Evolutionary conservation across 2,113 vertebrate genomes (phyloP).

Genomic region (Ahaetulla prasina): DNA sequence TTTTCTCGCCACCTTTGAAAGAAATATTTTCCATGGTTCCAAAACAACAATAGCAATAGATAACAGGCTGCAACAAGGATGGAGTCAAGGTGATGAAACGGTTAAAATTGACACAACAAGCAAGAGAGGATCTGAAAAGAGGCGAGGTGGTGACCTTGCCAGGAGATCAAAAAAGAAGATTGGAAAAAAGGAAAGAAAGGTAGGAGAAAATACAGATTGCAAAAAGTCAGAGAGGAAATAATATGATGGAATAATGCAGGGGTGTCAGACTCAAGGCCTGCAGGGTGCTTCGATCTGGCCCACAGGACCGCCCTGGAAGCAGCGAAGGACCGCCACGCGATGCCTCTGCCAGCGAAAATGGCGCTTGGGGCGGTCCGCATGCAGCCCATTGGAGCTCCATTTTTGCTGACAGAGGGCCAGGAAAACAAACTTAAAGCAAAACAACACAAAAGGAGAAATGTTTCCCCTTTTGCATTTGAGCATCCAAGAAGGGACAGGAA

Average conservation of each 20-base stretch:
- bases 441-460: too few species aligned
- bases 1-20: constrained; percentile 32
- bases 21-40: not conserved
- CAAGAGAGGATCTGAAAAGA: not conserved
- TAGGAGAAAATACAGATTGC: not conserved
- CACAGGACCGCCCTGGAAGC: too few species aligned
- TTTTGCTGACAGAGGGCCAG: too few species aligned
- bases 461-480: too few species aligned
- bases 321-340: too few species aligned
- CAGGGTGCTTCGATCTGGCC: too few species aligned
- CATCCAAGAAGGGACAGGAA: too few species aligned
- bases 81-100: constrained; percentile 28
- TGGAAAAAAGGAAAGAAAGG: not conserved
- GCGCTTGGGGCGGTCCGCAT: too few species aligned
- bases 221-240: not conserved
- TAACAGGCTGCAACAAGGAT: not conserved
- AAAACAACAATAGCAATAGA: not conserved
- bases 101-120: not conserved
- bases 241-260: not conserved
- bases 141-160: not conserved
- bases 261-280: too few species aligned
- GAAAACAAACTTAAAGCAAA: too few species aligned
- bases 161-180: not conserved
- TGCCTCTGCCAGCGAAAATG: too few species aligned
- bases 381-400: too few species aligned